Evolutionary conservation across 23 tunicate genomes (phyloP), one percentile per base, ranked within the genome.

Genomic region (Oikopleura dioica): DNA sequence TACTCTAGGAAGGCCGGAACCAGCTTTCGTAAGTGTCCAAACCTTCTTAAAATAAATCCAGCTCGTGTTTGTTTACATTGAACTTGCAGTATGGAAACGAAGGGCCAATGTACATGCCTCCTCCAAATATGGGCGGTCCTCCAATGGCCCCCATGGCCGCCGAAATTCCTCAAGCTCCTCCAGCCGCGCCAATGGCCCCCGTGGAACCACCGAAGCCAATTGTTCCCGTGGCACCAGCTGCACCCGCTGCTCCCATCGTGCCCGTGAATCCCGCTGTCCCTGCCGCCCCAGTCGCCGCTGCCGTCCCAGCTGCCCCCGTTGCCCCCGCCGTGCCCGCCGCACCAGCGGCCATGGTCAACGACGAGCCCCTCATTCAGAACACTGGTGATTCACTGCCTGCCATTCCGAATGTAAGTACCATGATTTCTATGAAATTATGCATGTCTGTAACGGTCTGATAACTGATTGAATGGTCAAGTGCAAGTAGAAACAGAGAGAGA

Each of bases 1-100:
- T 76, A 83, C 89, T 0, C 76, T 69, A 69, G 76, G 80, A 35
- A 51, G 36, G 1, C 67, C 77, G 9, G 78, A 85, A 36, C 37
- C 36, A 59, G 44, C 69, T 0, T 36, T 77, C 69, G 91, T 81
- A 85, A 69, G 76, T 21, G 37, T 36, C 37, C 5, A 75, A 33
- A 31, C 24, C 26, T 12, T 36, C 0, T 23, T 0, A 0, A 76
- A 76, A 35, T 76, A 35, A 9, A 16, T 44, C 16, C 16, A 9
- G 55, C 55, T 9, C 16, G 16, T 44, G 16, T 44, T n/a, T n/a
- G n/a, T n/a, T n/a, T n/a, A n/a, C n/a, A n/a, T 44, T 9, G 55
- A 9, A 44, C 16, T 16, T 16, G 9, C 55, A 16, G 16, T 44
- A 44, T 16, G 16, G 16, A 44, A 16, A 44, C 9, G 55, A 16